A percentile compares a stretch with the other conserved stretches of the same genome.
Evolutionary conservation across 2,888 invertebrate species (phyloP).

Genomic region (Serripes groenlandicus): DNA sequence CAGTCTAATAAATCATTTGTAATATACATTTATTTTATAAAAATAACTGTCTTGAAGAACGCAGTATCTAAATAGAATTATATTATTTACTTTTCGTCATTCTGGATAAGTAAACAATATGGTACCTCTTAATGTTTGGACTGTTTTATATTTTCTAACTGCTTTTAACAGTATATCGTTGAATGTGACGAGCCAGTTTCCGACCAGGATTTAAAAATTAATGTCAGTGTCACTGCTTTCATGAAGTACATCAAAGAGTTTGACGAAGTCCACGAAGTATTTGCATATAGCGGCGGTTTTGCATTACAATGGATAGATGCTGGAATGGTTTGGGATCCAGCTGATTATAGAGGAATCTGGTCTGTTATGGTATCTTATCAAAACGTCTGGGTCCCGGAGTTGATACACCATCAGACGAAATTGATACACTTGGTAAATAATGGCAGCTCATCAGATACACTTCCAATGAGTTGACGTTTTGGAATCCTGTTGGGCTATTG

Average conservation of each 20-base stretch:
- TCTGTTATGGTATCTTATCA: background rate
- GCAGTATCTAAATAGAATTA: background rate
- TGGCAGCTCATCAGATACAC: conserved; percentile 25
- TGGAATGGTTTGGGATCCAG: conserved; percentile 9
- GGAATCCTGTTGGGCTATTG: conserved; percentile 31
- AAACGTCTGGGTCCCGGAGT: conserved; percentile 50
- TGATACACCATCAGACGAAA: conserved; percentile 33
- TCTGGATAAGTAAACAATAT: no score
- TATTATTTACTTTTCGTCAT: no score
- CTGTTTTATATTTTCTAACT: background rate
- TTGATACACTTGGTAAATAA: background rate
- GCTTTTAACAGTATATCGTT: background rate
- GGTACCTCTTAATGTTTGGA: background rate
- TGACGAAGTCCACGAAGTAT: conserved; percentile 15
- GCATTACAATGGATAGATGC: background rate
- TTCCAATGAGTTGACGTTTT: background rate
- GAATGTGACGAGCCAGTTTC: background rate
- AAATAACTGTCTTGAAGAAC: background rate
- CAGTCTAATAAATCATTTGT: background rate
- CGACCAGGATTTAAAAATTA: conserved; percentile 1
- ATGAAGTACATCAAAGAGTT: conserved; percentile 16
- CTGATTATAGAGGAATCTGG: background rate
- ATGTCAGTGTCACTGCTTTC: background rate
- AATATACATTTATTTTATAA: background rate
- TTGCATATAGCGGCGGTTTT: conserved; percentile 7